These are phyloP conservation scores for Beaufortia kweichowensis DNA, from an alignment of 2,113 vertebrate genomes.

Conservation along the genomic window DNA sequence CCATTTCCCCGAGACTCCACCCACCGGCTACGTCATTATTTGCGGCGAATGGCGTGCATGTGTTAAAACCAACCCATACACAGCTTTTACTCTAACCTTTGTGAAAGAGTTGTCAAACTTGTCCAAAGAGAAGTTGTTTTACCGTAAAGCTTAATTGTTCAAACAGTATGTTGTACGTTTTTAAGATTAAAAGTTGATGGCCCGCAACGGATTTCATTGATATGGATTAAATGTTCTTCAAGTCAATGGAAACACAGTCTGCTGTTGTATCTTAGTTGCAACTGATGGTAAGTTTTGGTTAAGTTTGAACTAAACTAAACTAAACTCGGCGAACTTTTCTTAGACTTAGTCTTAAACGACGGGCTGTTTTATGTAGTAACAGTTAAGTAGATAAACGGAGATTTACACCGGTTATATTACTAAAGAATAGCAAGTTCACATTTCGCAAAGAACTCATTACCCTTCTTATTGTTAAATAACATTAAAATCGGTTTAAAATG, in stretches of 20 bases:
- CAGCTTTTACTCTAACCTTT: background rate
- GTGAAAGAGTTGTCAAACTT: constrained; percentile 43
- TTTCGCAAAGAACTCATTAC: background rate
- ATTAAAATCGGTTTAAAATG: too few species aligned
- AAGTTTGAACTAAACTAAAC: background rate
- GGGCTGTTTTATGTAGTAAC: background rate
- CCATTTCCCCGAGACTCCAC: background rate
- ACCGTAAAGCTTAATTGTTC: background rate
- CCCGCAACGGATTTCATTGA: background rate
- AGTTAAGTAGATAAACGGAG: background rate
- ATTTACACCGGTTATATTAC: background rate
- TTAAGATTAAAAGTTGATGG: background rate
- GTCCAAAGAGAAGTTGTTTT: background rate
- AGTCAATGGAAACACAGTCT: background rate
- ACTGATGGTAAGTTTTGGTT: constrained; percentile 19
- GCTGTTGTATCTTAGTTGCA: background rate
- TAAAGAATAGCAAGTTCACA: background rate
- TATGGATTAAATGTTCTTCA: constrained; percentile 6
- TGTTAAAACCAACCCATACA: constrained; percentile 11
- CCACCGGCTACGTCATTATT: constrained; percentile 4
- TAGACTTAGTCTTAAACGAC: background rate
- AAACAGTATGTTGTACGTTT: background rate
- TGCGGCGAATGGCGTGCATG: constrained; percentile 15
- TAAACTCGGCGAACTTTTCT: background rate
- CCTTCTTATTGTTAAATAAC: too few species aligned